Evolutionary conservation across 2,888 invertebrate genomes (phyloP).

Genomic region (Nymphalis c-album): DNA sequence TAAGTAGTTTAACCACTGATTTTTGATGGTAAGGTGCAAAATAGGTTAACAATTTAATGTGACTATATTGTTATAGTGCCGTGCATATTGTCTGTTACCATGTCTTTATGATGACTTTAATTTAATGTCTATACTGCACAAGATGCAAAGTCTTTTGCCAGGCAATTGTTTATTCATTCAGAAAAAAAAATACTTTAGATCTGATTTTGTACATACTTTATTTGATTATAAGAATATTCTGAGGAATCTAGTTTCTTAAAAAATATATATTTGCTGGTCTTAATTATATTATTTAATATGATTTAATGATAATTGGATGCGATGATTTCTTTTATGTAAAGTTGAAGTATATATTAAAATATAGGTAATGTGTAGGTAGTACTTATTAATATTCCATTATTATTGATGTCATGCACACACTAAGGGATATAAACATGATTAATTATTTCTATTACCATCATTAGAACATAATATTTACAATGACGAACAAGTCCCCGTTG

Average conservation of each 20-base stretch:
- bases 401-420: no score
- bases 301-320: no score
- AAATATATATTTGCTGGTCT: no score
- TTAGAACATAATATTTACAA: neutral
- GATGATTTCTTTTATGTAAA: no score
- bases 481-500: neutral
- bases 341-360: no score
- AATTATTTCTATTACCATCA: no score
- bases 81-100: constrained; percentile 26
- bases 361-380: no score
- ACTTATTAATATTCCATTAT: no score
- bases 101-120: constrained; percentile 6
- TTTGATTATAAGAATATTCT: neutral
- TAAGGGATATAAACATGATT: no score
- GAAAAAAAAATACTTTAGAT: neutral
- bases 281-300: no score
- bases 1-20: constrained; percentile 8
- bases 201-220: constrained; percentile 1
- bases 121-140: neutral
- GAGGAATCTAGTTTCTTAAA: no score
- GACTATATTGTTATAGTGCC: constrained; percentile 13
- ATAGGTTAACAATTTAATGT: neutral
- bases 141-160: neutral
- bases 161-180: neutral
- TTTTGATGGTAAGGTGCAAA: constrained; percentile 17